Conservation (phyloP, 1,140 invertebrate species). For the Latrodectus geometricus region DNA sequence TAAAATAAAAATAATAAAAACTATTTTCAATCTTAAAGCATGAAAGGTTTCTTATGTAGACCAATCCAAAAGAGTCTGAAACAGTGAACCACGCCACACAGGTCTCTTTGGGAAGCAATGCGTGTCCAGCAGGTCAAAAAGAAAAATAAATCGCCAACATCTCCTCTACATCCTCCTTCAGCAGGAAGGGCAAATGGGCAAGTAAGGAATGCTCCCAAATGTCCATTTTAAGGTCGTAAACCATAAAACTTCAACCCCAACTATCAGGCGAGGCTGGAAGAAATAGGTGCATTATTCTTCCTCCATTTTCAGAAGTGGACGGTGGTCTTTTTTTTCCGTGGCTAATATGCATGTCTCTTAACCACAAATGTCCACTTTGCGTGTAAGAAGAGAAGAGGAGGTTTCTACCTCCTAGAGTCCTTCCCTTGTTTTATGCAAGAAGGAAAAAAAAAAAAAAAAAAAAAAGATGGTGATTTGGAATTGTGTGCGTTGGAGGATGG, state of each 20-base stretch:
- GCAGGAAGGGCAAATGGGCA: not conserved
- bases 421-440: conserved; percentile 1
- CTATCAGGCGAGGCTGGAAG: not conserved
- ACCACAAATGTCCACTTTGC: conserved; percentile 21
- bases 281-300: not conserved
- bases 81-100: not conserved
- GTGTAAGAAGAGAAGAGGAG: not conserved
- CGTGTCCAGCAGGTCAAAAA: not conserved
- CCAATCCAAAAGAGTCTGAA: not conserved
- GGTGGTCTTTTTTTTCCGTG: conserved; percentile 12
- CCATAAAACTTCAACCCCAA: not conserved
- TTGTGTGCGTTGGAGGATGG: not conserved
- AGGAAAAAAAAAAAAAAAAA: no score
- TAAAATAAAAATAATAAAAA: no score
- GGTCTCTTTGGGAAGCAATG: not conserved
- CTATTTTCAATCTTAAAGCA: no score
- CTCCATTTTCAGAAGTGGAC: not conserved
- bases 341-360: not conserved
- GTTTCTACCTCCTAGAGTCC: not conserved
- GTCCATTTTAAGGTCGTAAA: not conserved
- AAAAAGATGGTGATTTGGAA: not conserved
- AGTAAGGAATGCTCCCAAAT: not conserved
- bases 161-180: not conserved
- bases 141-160: not conserved
- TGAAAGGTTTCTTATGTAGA: no score